These are phyloP conservation scores for Latrodectus geometricus DNA, from an alignment of 1,140 invertebrate species.

Conservation along the genomic window DNA sequence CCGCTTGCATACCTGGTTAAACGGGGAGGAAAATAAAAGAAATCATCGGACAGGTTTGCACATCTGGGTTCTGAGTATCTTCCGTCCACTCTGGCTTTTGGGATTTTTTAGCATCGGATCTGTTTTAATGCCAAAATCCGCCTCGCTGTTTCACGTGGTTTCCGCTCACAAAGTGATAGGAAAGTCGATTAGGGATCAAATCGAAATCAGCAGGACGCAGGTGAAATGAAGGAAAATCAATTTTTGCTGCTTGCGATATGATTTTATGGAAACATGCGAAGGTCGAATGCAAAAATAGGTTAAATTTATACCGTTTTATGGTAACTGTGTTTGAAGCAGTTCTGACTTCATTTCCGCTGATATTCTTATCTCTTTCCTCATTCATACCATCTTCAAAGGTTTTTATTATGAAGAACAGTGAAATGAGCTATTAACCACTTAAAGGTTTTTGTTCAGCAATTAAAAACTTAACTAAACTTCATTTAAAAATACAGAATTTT, in stretches of 20 bases:
- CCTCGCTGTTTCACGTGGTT: neutral
- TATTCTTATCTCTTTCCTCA: too few species aligned
- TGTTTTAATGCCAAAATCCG: neutral
- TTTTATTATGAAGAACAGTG: too few species aligned
- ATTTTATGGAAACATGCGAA: neutral
- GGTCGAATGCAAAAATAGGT: too few species aligned
- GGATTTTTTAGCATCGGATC: neutral
- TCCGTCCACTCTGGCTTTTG: neutral
- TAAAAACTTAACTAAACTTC: too few species aligned
- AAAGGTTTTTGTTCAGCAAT: too few species aligned
- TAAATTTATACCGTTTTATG: too few species aligned
- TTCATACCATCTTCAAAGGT: too few species aligned
- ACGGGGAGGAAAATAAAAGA: neutral
- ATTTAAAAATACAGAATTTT: too few species aligned
- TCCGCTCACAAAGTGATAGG: neutral
- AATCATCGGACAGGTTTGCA: slow-evolving; percentile 37
- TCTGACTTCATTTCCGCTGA: too few species aligned
- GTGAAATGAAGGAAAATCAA: neutral
- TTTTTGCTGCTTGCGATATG: neutral
- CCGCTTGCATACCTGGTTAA: slow-evolving; percentile 42
- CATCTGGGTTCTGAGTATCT: slow-evolving; percentile 43
- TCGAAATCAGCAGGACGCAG: neutral
- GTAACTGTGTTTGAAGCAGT: too few species aligned
- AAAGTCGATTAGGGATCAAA: neutral
- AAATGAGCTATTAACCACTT: too few species aligned